Evolutionary conservation across 2,113 vertebrate species (phyloP).

Genomic region (Epinephelus lanceolatus): DNA sequence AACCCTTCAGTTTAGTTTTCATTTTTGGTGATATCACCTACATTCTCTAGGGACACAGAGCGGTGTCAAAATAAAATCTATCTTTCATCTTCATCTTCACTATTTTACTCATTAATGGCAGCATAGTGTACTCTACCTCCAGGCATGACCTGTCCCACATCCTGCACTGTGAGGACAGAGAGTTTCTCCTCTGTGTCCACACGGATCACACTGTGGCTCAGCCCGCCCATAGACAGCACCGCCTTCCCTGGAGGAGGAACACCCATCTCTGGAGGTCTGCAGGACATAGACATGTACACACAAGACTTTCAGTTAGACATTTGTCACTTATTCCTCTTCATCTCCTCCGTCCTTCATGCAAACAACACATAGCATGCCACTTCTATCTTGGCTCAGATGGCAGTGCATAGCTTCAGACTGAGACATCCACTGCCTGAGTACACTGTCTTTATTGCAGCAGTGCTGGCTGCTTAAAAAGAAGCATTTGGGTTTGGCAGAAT

Average conservation of each 20-base stretch:
- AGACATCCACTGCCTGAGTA: neutral
- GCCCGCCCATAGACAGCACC: constrained; percentile 93
- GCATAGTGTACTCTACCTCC: constrained; percentile 85
- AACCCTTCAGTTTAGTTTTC: neutral
- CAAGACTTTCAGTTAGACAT: neutral
- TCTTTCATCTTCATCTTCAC: neutral
- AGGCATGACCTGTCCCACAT: constrained; percentile 96
- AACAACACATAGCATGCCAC: neutral
- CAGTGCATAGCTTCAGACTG: neutral
- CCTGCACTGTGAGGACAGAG: constrained; percentile 95
- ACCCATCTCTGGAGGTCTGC: constrained; percentile 92
- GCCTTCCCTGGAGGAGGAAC: constrained; percentile 94
- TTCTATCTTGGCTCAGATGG: neutral
- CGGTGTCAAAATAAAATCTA: neutral
- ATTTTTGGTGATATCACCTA: neutral
- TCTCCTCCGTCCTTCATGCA: neutral
- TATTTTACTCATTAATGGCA: constrained; percentile 8
- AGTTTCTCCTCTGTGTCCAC: constrained; percentile 96
- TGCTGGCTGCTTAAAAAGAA: neutral
- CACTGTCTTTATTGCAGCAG: neutral
- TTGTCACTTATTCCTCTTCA: neutral
- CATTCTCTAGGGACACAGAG: neutral
- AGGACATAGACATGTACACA: neutral
- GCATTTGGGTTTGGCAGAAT: neutral
- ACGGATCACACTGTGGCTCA: constrained; percentile 93